A percentile compares a stretch with the other conserved stretches of the same genome.
These are phyloP conservation scores for Aspidiotus destructor DNA, from an alignment of 2,888 invertebrate genomes.

Conservation along the genomic window DNA sequence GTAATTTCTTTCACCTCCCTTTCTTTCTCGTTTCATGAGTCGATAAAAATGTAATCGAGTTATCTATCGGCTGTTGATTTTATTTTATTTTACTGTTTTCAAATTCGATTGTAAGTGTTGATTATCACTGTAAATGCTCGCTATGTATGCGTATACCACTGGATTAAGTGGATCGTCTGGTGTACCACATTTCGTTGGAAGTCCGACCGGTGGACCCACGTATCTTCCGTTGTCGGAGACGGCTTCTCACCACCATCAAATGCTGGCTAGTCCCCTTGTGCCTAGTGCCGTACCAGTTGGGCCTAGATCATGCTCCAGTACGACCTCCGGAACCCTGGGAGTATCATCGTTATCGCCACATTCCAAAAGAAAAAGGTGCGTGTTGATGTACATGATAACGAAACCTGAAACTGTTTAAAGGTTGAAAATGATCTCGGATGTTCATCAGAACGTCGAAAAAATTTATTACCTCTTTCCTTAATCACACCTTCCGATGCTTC, in stretches of 20 bases:
- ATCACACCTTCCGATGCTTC: too few species aligned
- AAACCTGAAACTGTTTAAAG: too few species aligned
- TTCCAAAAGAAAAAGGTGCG: slow-evolving; percentile 27
- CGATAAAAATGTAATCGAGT: too few species aligned
- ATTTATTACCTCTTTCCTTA: too few species aligned
- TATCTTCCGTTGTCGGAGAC: slow-evolving; percentile 17
- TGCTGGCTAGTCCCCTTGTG: slow-evolving; percentile 19
- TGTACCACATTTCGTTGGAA: slow-evolving; percentile 23
- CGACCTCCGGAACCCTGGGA: slow-evolving; percentile 12
- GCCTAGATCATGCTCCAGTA: slow-evolving; percentile 14
- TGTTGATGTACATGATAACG: too few species aligned
- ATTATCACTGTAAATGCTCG: background rate
- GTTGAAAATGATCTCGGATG: too few species aligned
- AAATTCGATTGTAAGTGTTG: too few species aligned
- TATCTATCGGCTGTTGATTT: too few species aligned
- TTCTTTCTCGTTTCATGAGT: too few species aligned
- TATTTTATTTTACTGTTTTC: too few species aligned
- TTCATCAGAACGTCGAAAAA: too few species aligned
- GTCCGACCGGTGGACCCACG: slow-evolving; percentile 14
- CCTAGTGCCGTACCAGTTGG: slow-evolving; percentile 22
- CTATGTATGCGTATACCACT: slow-evolving; percentile 21
- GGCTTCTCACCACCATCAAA: slow-evolving; percentile 15
- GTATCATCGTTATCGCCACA: slow-evolving; percentile 13
- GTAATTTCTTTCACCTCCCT: too few species aligned
- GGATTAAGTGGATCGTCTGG: slow-evolving; percentile 21